phyloP scores from a whole-genome alignment of 64 coral and sea anemone genomes.

The Pocillopora damicornis region DNA sequence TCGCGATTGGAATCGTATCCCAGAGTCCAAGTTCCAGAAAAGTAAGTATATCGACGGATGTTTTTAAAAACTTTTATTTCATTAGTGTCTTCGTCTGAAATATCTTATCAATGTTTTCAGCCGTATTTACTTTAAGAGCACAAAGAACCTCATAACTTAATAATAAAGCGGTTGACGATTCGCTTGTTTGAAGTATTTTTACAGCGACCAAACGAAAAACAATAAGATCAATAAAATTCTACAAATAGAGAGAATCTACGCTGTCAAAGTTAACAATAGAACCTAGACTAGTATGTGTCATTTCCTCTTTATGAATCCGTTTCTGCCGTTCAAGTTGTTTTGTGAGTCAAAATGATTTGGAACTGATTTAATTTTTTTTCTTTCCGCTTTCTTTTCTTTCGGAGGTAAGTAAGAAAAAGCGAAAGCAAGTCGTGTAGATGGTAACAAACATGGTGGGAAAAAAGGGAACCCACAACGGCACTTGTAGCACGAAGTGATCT shows the following conservation, averaged over 20 bases:
- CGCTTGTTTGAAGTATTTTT: background rate
- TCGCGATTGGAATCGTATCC: background rate
- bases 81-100: background rate
- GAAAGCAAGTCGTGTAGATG: no score
- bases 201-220: background rate
- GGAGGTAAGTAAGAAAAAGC: background rate
- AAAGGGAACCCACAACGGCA: background rate
- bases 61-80: background rate
- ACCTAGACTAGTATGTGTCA: background rate
- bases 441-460: background rate
- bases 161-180: background rate
- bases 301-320: background rate
- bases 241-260: background rate
- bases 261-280: background rate
- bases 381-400: background rate
- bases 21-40: background rate
- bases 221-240: background rate
- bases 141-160: slow-evolving; percentile 1
- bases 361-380: background rate
- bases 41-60: background rate
- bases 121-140: background rate
- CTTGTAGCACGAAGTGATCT: background rate
- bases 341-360: background rate
- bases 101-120: background rate
- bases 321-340: background rate